Conservation (phyloP, 2,888 invertebrate genomes). For the Meghimatium bilineatum region DNA sequence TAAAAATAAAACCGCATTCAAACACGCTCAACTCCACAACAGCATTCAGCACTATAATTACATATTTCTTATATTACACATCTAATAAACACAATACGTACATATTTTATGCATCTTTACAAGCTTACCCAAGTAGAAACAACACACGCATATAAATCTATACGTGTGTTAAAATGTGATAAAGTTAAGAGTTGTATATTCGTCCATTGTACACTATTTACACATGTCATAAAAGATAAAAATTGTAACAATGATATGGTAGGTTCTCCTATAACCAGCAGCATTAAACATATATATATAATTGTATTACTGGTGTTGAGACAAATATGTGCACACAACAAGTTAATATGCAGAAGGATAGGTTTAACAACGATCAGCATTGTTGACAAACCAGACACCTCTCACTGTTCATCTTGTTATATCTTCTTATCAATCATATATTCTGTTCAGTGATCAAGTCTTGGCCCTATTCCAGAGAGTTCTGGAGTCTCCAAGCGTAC, state of each 20-base stretch:
- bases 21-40: no score
- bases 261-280: conserved; percentile 30
- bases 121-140: neutral
- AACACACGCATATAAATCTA: neutral
- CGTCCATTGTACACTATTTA: conserved; percentile 1
- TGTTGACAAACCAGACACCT: no score
- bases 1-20: no score
- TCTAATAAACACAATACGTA: neutral
- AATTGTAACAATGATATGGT: conserved; percentile 26
- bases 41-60: no score
- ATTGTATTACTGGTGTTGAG: conserved; percentile 9
- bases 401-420: no score
- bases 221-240: conserved; percentile 8
- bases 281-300: neutral
- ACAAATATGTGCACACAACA: conserved; percentile 7
- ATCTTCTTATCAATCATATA: no score
- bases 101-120: neutral
- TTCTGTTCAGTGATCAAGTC: no score
- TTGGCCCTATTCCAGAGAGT: no score
- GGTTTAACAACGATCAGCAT: no score
- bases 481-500: no score
- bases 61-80: no score
- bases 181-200: neutral
- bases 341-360: neutral
- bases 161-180: neutral